phyloP scores from a whole-genome alignment of 2,888 invertebrate genomes.

The Arctia plantaginis region DNA sequence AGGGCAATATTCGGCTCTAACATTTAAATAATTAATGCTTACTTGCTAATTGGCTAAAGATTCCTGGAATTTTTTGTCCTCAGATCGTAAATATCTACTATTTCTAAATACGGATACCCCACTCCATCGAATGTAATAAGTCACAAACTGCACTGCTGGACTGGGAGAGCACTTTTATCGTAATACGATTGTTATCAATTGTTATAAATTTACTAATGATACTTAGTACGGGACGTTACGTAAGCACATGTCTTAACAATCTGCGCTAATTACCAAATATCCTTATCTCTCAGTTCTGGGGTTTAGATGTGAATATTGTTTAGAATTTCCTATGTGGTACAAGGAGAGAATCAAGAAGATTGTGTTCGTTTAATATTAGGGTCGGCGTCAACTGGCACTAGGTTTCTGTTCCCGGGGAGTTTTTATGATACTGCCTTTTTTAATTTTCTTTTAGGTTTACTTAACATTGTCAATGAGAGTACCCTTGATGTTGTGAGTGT shows the following conservation, averaged over 20 bases:
- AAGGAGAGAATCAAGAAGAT: not conserved
- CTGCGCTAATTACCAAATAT: not conserved
- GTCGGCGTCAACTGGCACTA: not conserved
- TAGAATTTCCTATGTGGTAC: not conserved
- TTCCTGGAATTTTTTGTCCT: not conserved
- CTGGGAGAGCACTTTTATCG: not conserved
- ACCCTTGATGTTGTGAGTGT: not conserved
- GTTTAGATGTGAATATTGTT: not conserved
- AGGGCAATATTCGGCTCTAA: not conserved
- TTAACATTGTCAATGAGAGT: not conserved
- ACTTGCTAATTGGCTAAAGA: slow-evolving; percentile 2
- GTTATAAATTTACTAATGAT: not conserved
- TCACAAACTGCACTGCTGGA: not conserved
- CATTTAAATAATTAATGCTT: not conserved
- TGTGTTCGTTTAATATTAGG: not conserved
- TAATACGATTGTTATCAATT: not conserved
- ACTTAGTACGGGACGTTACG: too few relatives aligned
- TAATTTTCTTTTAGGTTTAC: not conserved
- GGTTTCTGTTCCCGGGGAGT: not conserved
- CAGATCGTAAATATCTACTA: not conserved
- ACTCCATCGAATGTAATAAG: not conserved
- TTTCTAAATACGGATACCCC: not conserved
- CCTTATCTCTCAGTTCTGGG: not conserved
- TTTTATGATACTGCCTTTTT: too few relatives aligned
- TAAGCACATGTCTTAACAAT: not conserved